phyloP scores from a whole-genome alignment of 2,888 invertebrate species.

The Asteroscopus sphinx region DNA sequence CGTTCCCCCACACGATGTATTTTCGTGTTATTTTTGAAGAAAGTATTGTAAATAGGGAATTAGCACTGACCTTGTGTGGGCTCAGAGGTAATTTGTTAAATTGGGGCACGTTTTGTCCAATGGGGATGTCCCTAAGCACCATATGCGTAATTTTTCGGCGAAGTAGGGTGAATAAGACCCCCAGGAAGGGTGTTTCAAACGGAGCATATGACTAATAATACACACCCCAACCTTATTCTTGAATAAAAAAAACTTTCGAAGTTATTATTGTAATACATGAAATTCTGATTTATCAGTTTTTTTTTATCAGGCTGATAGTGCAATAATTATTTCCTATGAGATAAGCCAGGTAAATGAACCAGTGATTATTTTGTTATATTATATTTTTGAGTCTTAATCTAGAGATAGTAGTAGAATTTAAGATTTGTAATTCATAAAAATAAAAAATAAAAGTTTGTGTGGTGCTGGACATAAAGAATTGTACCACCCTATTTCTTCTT shows the following conservation, averaged over 20 bases:
- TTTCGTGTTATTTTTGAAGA: conserved; percentile 50
- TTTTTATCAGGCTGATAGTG: conserved; percentile 34
- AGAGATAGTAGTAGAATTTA: conserved; percentile 21
- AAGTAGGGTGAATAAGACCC: conserved; percentile 73
- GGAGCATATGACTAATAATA: conserved; percentile 60
- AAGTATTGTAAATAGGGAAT: conserved; percentile 40
- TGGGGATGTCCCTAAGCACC: conserved; percentile 47
- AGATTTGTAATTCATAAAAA: conserved; percentile 20
- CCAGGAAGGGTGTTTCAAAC: conserved; percentile 63
- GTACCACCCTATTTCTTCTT: too few species aligned
- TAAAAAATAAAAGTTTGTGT: too few species aligned
- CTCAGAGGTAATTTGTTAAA: conserved; percentile 61
- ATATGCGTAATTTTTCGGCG: conserved; percentile 66
- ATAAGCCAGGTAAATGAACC: conserved; percentile 41
- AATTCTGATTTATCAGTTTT: conserved; percentile 27
- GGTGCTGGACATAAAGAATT: too few species aligned
- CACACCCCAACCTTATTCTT: conserved; percentile 39
- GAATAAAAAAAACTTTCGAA: conserved; percentile 32
- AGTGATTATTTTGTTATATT: conserved; percentile 30
- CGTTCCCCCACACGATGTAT: conserved; percentile 55
- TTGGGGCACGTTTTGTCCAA: conserved; percentile 61
- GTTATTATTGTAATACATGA: conserved; percentile 11
- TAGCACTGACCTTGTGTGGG: conserved; percentile 64
- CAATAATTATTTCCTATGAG: conserved; percentile 23
- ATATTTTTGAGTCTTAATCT: conserved; percentile 31